Conservation (phyloP, 2,797 vertebrate genomes). For the Pygocentrus nattereri region DNA sequence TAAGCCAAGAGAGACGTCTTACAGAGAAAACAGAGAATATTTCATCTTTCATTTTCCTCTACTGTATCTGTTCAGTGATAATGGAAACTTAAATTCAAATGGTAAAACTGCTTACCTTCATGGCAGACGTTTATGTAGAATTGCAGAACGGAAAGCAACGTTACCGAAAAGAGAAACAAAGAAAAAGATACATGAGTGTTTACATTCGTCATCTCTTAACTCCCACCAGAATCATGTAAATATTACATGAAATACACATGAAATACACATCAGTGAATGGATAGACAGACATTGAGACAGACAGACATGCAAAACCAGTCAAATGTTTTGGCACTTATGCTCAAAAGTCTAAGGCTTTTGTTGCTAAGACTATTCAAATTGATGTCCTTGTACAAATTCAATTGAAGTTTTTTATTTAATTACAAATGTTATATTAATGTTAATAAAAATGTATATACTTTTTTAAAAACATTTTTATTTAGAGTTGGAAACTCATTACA, state of each 20-base stretch:
- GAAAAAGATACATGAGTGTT: constrained; percentile 15
- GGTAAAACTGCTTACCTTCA: constrained; percentile 72
- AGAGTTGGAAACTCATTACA: too few relatives aligned
- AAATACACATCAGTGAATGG: not conserved
- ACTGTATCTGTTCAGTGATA: not conserved
- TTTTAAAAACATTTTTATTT: too few relatives aligned
- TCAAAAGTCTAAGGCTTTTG: too few relatives aligned
- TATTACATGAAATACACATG: not conserved
- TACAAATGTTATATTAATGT: too few relatives aligned
- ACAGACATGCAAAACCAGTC: too few relatives aligned
- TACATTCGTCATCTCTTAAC: not conserved
- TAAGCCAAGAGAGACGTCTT: not conserved
- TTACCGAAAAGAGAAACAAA: constrained; percentile 48
- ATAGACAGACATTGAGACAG: not conserved
- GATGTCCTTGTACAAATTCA: too few relatives aligned
- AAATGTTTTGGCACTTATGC: too few relatives aligned
- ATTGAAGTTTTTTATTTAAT: too few relatives aligned
- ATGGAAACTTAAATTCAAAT: not conserved
- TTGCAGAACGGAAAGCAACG: constrained; percentile 30
- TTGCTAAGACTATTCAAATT: too few relatives aligned
- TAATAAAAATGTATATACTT: too few relatives aligned
- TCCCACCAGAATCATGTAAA: not conserved
- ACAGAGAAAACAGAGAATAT: not conserved
- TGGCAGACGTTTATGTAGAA: constrained; percentile 15
- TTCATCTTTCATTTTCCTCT: not conserved